Percentiles rank a stretch among this genome's conserved stretches.
phyloP scores from a whole-genome alignment of 2,888 invertebrate species.

The Scelioninae gen. 2 region DNA sequence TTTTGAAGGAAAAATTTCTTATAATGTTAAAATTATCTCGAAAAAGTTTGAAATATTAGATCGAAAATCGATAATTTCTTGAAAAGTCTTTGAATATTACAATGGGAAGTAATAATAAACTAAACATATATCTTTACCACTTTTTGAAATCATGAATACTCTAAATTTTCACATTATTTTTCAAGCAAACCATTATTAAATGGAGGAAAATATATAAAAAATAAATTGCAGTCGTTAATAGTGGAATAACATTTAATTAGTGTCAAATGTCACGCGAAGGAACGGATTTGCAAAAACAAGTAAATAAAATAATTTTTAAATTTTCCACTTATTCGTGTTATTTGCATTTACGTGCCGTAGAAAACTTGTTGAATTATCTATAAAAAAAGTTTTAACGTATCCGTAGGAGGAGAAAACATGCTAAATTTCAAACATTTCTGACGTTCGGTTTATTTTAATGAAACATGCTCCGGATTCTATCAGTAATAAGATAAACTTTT shows the following conservation, averaged over 20 bases:
- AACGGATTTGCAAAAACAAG: too few species aligned
- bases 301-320: background rate
- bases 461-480: constrained; percentile 6
- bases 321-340: background rate
- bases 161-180: background rate
- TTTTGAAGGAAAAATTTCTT: too few species aligned
- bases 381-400: constrained; percentile 11
- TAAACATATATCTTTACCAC: background rate
- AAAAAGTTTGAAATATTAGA: too few species aligned
- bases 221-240: background rate
- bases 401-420: constrained; percentile 1
- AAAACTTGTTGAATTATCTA: constrained; percentile 23
- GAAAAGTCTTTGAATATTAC: too few species aligned
- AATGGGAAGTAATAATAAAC: too few species aligned
- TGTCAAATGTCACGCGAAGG: background rate
- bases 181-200: background rate
- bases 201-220: background rate
- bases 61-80: too few species aligned
- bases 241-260: background rate
- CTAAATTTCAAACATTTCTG: constrained; percentile 2
- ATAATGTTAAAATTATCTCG: too few species aligned
- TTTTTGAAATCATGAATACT: constrained; percentile 3
- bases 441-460: constrained; percentile 18
- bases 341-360: background rate
- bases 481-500: constrained; percentile 9